Evolutionary conservation across 2,888 invertebrate species (phyloP).

Genomic region (Leucoma salicis): DNA sequence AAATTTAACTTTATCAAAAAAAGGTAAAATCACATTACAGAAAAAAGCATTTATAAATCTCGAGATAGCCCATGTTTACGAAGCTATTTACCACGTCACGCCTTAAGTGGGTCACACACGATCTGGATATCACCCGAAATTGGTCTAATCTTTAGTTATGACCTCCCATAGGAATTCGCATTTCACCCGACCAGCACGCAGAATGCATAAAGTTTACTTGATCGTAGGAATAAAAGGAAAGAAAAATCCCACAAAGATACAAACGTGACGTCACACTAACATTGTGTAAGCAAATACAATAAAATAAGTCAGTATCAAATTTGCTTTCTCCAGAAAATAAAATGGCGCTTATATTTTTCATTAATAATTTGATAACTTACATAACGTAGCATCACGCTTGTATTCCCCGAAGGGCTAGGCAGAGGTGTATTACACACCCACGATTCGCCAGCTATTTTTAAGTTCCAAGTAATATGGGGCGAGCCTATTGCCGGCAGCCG

Average conservation of each 20-base stretch:
- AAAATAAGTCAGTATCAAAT: constrained; percentile 41
- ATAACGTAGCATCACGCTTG: too few relatives aligned
- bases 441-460: too few relatives aligned
- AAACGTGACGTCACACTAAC: constrained; percentile 38
- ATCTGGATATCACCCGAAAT: constrained; percentile 56
- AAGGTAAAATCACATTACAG: too few relatives aligned
- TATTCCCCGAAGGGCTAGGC: too few relatives aligned
- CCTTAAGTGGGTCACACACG: constrained; percentile 53
- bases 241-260: constrained; percentile 30
- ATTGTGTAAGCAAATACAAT: constrained; percentile 44
- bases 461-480: too few relatives aligned
- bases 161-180: constrained; percentile 47
- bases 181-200: constrained; percentile 34
- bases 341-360: too few relatives aligned
- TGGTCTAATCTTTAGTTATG: constrained; percentile 67
- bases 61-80: constrained; percentile 50
- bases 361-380: too few relatives aligned
- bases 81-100: constrained; percentile 56
- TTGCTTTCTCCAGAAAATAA: too few relatives aligned
- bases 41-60: constrained; percentile 31
- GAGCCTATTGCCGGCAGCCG: too few relatives aligned
- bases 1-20: too few relatives aligned
- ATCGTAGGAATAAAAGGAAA: constrained; percentile 21
- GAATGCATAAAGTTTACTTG: constrained; percentile 28
- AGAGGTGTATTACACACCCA: too few relatives aligned